Base-by-base conservation (phyloP, 2,797 vertebrate genomes). In the Tenualosa ilisha region DNA sequence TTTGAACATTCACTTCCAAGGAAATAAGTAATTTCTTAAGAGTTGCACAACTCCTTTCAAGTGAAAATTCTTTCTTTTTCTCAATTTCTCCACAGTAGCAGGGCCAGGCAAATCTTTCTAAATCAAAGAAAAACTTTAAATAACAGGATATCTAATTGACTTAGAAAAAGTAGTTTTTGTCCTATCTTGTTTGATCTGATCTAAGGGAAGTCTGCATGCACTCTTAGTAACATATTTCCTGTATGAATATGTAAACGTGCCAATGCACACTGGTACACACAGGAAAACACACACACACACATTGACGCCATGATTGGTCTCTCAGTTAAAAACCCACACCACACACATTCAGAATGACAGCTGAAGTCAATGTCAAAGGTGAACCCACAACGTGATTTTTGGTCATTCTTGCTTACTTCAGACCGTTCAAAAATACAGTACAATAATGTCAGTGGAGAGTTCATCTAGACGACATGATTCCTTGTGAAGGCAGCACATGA, bases 1-100 rank as follows among this genome's bases (percentile, higher is more conserved):
- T 79, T 79, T 79, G 72, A 46, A 79, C 68, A 75, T 75, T 75
- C 31, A 75, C 68, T 40, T 31, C 13, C 37, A 37, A 40, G 65
- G 65, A 72, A 72, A 72, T 75, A 46, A 79, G 72, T 79, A 20
- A 46, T 46, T 20, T 79, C 72, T 79, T 20, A 46, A 46, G 72
- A 2, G 13, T 79, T 43, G 72, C 37, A 79, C 17, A 46, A 79
- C 15, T 79, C 72, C 8, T 79, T 46, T 46, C 40, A 79, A 79
- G 72, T 46, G 17, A 22, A 79, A 22, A 79, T 79, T 40, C 6
- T 22, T 79, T 79, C 40, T 40, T 43, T 9, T 51, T 51, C 50
- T 40, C 2, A 46, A 79, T 43, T 79, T 22, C 72, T 43, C 72
- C 43, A 79, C 72, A 79, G 72, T 79, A 79, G 72, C 72, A 46